Evolutionary conservation across 2,797 vertebrate species (phyloP), one percentile per base, ranked within the genome.

Genomic region (Myiotriccus ornatus): DNA sequence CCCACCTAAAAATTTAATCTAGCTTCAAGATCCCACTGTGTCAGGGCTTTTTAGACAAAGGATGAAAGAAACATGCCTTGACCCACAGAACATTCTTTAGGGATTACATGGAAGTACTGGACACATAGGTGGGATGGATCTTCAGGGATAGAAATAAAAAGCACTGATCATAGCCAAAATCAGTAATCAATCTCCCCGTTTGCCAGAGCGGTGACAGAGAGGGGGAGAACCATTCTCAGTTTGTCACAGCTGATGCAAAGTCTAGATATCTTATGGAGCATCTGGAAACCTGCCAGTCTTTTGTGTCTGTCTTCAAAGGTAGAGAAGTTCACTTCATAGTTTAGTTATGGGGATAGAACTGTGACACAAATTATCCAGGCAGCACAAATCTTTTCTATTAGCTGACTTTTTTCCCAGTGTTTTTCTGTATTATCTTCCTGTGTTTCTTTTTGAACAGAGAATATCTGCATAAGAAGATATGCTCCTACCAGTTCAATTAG

Each of bases 321-420:
- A 28, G 24, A 30, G 10, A 55, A 50, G 7, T 30, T 11, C 3
- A 57, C 6, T 32, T 34, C 27, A 7, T 1, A 2, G 1, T 44
- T 59, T 28, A 35, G 6, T 35, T 56, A 32, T 9, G 11, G 16
- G 41, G 24, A 14, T 13, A 57, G 20, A 78, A 15, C 1, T 6
- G 12, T 2, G 7, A 64, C 3, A 37, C 7, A 39, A 53, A 57
- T 41, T 53, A 7, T 24, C 25, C 4, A 28, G 6, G 5, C 7
- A 3, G 1, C 7, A 62, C 9, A 74, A 55, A n/a, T 56, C 5
- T 82, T 64, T 41, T 49, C 39, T 47, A 16, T 34, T 37, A 44
- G 25, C 9, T 67, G 28, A 20, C 16, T 59, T 78, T 55, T 81
- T 7, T 22, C 17, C 2, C 2, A 4, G 6, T 46, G 3, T 27